phyloP scores from a whole-genome alignment of 2,888 invertebrate genomes.

The Morpho deidamia region DNA sequence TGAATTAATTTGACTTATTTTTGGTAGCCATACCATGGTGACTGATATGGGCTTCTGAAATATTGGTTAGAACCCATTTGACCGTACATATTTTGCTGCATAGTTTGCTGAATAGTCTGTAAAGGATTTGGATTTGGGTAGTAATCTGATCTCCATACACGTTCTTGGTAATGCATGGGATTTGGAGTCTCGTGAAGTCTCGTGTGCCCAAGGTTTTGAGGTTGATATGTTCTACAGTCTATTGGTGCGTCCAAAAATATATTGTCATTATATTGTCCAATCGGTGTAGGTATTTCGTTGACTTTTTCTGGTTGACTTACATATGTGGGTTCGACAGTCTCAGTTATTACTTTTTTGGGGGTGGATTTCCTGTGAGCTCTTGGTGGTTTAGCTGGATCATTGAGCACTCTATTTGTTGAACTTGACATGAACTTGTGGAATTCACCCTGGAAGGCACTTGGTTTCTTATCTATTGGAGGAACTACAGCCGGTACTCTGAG shows the following conservation, averaged over 20 bases:
- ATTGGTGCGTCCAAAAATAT: conserved; percentile 55
- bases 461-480: conserved; percentile 56
- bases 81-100: conserved; percentile 9
- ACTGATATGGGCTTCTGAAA: conserved; percentile 57
- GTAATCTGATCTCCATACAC: conserved; percentile 42
- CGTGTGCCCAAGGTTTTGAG: conserved; percentile 20
- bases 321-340: conserved; percentile 26
- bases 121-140: conserved; percentile 33
- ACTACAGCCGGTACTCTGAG: conserved; percentile 43
- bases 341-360: conserved; percentile 29
- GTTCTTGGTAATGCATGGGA: conserved; percentile 20
- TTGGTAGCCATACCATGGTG: conserved; percentile 56
- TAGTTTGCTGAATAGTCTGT: conserved; percentile 29
- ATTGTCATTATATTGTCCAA: conserved; percentile 63
- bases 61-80: conserved; percentile 46
- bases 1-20: conserved; percentile 37
- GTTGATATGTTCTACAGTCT: conserved; percentile 45
- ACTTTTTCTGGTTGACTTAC: conserved; percentile 18
- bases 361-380: conserved; percentile 18
- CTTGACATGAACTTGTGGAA: conserved; percentile 61
- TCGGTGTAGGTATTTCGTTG: conserved; percentile 42
- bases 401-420: neutral
- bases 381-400: neutral
- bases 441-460: conserved; percentile 62
- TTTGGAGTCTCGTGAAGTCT: conserved; percentile 19